Base-by-base conservation (phyloP, 2,888 invertebrate species). In the Caenorhabditis sp. region DNA sequence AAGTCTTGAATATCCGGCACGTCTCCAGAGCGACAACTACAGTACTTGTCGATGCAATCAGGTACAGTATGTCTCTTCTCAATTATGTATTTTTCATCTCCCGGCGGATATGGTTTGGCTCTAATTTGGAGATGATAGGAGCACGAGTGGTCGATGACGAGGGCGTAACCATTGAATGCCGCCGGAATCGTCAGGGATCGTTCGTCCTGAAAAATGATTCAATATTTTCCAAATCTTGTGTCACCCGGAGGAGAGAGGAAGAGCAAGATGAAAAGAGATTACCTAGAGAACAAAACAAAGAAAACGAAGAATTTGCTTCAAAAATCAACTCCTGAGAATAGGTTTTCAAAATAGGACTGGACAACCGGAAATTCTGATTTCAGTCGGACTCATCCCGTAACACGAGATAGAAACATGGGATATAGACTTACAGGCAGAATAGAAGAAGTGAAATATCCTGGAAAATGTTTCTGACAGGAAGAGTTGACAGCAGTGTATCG, bases 61-160 rank as follows among this genome's bases (percentile, higher is more conserved):
- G 88, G 88, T 51, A 90, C 88, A 0, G 84, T 86, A 80, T 88
- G 83, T 10, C 74, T 56, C 8, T 47, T 54, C 12, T 82, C 80
- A 12, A 82, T 68, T 14, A 82, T 82, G 47, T 82, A 87, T 26
- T 76, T 75, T 16, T 81, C 72, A 51, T 88, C 87, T 10, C 80
- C 85, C 4, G 84, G 86, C 26, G 88, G 88, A 82, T 90, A 89
- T 14, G 90, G 90, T 69, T 83, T 88, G 3, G 90, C 88, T 28
- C 84, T 86, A 64, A 89, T 85, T 59, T 87, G 85, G 19, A 89
- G 58, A 38, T 73, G 64, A 74, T 87, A 89, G 7, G 80, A 70
- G 56, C 87, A 88, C 3, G 75, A 79, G 51, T 86, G 86, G 63
- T 86, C 82, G 19, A 88, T 80, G 10, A 85, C 80, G 24, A 88